Evolutionary conservation across 1,140 invertebrate species (phyloP).

Genomic region (Trigoniulus corallinus): DNA sequence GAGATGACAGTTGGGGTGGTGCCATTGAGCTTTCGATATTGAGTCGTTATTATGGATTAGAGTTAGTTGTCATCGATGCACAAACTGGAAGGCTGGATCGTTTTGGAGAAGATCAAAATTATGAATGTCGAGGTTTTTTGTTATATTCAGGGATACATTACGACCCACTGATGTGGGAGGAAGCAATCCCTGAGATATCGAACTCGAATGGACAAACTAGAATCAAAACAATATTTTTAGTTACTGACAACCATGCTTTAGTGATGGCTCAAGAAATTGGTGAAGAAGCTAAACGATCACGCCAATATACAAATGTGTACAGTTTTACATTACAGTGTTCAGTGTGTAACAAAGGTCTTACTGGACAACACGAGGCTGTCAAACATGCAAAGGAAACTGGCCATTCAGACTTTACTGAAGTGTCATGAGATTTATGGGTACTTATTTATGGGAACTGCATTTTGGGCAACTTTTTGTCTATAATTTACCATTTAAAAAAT

Average conservation of each 20-base stretch:
- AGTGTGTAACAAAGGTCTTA: conserved; percentile 51
- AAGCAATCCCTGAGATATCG: conserved; percentile 20
- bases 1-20: conserved; percentile 63
- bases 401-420: conserved; percentile 74
- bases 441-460: too few relatives aligned
- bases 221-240: conserved; percentile 72
- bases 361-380: conserved; percentile 59
- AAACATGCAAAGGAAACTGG: conserved; percentile 66
- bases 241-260: conserved; percentile 50
- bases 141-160: conserved; percentile 95
- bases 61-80: conserved; percentile 88
- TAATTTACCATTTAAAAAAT: too few relatives aligned
- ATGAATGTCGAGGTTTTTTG: conserved; percentile 64
- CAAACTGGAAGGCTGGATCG: conserved; percentile 74
- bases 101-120: conserved; percentile 85
- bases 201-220: too few relatives aligned
- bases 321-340: conserved; percentile 70
- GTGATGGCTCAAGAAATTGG: conserved; percentile 66
- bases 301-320: conserved; percentile 76
- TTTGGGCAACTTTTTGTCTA: too few relatives aligned
- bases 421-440: too few relatives aligned
- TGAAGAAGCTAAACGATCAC: conserved; percentile 63
- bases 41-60: conserved; percentile 69
- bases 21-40: conserved; percentile 84
- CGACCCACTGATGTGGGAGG: conserved; percentile 78